A percentile compares a stretch with the other conserved stretches of the same genome.
Evolutionary conservation across 2,888 invertebrate species (phyloP).

Genomic region (Diarsia mendica): DNA sequence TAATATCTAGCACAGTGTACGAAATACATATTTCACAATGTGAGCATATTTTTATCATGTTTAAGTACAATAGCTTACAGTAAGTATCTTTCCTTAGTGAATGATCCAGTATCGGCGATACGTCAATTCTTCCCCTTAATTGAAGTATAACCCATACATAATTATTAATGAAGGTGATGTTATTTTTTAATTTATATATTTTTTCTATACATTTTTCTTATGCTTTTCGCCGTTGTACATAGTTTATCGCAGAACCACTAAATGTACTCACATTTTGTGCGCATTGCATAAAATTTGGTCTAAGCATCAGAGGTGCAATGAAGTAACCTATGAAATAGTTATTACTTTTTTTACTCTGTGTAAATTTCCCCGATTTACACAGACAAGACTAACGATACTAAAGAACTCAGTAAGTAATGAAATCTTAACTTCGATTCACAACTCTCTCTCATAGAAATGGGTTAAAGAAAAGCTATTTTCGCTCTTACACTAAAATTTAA

Average conservation of each 20-base stretch:
- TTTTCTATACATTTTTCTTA: constrained; percentile 60
- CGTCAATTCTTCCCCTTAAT: constrained; percentile 89
- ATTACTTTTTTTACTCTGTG: constrained; percentile 72
- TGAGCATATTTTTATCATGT: constrained; percentile 85
- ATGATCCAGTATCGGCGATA: constrained; percentile 76
- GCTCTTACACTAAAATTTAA: constrained; percentile 78
- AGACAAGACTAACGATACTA: constrained; percentile 75
- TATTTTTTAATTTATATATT: constrained; percentile 63
- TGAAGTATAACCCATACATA: constrained; percentile 83
- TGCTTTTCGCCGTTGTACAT: constrained; percentile 63
- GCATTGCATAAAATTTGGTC: constrained; percentile 81
- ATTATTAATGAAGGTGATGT: constrained; percentile 67
- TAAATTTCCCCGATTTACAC: constrained; percentile 90
- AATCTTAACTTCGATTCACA: constrained; percentile 82
- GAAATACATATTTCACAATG: constrained; percentile 84
- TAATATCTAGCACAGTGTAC: constrained; percentile 85
- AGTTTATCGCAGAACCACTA: constrained; percentile 65
- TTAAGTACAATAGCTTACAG: constrained; percentile 82
- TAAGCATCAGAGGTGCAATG: constrained; percentile 84
- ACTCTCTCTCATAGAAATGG: constrained; percentile 79
- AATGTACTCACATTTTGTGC: constrained; percentile 81
- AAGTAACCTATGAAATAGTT: constrained; percentile 74
- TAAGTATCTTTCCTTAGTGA: constrained; percentile 75
- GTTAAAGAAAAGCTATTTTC: constrained; percentile 76
- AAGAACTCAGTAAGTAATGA: constrained; percentile 68